Conservation (phyloP, 2,888 invertebrate species). For the Drosophila greeni region DNA sequence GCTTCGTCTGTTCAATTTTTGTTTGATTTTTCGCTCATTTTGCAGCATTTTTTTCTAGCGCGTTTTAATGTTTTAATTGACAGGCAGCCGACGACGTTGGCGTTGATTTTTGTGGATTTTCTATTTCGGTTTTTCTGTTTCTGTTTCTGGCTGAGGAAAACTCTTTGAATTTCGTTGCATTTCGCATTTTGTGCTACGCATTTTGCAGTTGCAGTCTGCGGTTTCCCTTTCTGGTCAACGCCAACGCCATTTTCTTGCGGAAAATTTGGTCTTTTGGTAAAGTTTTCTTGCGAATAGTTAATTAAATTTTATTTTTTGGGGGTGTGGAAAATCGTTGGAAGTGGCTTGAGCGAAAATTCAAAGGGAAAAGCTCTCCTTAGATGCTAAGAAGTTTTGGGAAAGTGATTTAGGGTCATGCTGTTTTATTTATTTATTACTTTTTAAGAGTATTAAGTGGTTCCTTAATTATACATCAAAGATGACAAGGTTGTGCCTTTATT, state of each 20-base stretch:
- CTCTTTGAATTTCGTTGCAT: slow-evolving; percentile 26
- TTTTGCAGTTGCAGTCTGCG: slow-evolving; percentile 22
- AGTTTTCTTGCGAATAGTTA: slow-evolving; percentile 4
- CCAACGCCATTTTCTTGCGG: slow-evolving; percentile 21
- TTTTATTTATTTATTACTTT: no score
- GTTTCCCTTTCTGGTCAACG: slow-evolving; percentile 46
- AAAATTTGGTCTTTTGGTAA: slow-evolving; percentile 17
- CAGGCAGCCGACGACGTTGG: slow-evolving; percentile 54
- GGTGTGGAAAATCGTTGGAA: background rate
- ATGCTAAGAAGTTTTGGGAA: no score
- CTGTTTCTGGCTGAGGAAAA: no score
- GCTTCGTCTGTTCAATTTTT: slow-evolving; percentile 50
- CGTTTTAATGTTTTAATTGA: slow-evolving; percentile 71
- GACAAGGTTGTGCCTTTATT: no score
- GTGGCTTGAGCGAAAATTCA: background rate
- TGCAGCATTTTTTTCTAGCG: slow-evolving; percentile 53
- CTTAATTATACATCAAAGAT: no score
- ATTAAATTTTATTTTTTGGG: slow-evolving; percentile 9
- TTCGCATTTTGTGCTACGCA: slow-evolving; percentile 20
- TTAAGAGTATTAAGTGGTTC: no score
- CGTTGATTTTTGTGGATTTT: slow-evolving; percentile 39
- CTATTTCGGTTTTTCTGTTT: slow-evolving; percentile 11
- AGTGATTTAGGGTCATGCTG: no score
- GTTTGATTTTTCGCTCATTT: slow-evolving; percentile 44
- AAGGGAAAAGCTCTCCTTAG: background rate